Evolutionary conservation across 53 echinoderm and acorn worm species (phyloP), one percentile per base, ranked within the genome.

Genomic region (Glandiceps talaboti): DNA sequence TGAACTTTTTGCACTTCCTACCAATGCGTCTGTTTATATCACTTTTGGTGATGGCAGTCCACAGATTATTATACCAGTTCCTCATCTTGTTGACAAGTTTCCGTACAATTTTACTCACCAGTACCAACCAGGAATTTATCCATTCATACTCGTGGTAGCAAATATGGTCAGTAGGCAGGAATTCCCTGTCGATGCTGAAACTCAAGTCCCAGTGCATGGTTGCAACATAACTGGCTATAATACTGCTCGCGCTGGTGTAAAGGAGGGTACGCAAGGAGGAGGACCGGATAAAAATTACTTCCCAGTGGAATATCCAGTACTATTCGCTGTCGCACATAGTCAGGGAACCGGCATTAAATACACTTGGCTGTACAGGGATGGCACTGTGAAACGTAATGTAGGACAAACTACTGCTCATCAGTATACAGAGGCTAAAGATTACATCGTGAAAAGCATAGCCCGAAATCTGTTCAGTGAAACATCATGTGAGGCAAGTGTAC

Each of bases 141-240:
- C 84, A 1, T 76, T 87, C 27, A 73, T 72, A 1, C 76, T 89
- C 1, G 75, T 76, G 28, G 86, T 92, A 29, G 77, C 77, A 29
- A 92, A 92, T 30, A 78, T 92, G 31, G 92, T 76, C 64, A 92
- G 88, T 78, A 33, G 81, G 31, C 84, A 92, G 80, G 87, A 80
- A 28, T 82, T 92, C 74, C 20, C 73, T n/a, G 29, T 74, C 28
- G 27, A 33, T 0, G 89, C 86, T 33, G 84, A 92, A 73, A 92
- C 89, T 30, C 86, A 92, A 79, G 85, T 82, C 6, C 87, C 92
- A 29, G 73, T 92, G 30, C 77, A 81, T 73, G 81, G 80, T 30
- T 82, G 89, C 29, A 74, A 32, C 73, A 82, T 91, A 28, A 73
- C 29, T 26, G 32, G 83, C 26, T 76, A 33, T 76, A 86, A 88